A percentile compares a stretch with the other conserved stretches of the same genome.
These are phyloP conservation scores for Parochlus steinenii DNA, from an alignment of 2,888 invertebrate genomes.

Conservation along the genomic window DNA sequence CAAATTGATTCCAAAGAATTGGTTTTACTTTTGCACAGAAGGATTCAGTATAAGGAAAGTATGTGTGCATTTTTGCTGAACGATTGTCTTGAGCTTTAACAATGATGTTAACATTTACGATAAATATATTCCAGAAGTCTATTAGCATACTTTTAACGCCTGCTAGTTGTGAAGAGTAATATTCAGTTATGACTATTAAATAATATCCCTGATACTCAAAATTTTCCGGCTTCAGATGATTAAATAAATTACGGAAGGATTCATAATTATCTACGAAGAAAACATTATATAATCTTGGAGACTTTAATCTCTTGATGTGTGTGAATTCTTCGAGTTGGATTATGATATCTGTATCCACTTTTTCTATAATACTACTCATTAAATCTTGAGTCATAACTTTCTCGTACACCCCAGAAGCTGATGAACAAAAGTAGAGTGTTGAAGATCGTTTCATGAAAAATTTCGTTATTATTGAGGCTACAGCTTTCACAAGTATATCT, in stretches of 20 bases:
- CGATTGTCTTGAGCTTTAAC: not conserved
- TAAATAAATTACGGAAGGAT: slow-evolving; percentile 1
- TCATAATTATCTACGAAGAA: slow-evolving; percentile 2
- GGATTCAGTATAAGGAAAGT: not conserved
- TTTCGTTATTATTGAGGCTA: too few relatives aligned
- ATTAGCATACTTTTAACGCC: not conserved
- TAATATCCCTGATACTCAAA: slow-evolving; percentile 9
- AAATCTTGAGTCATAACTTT: too few relatives aligned
- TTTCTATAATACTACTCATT: too few relatives aligned
- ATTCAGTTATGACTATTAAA: too few relatives aligned
- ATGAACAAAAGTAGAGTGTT: too few relatives aligned
- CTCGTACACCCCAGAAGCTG: too few relatives aligned
- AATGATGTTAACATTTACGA: slow-evolving; percentile 1
- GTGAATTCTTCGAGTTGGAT: too few relatives aligned
- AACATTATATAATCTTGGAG: too few relatives aligned
- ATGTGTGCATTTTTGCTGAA: not conserved
- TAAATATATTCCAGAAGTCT: slow-evolving; percentile 5
- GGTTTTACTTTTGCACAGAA: slow-evolving; percentile 6
- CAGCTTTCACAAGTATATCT: too few relatives aligned
- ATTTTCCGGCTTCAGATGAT: not conserved
- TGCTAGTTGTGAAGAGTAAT: not conserved
- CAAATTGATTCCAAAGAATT: not conserved
- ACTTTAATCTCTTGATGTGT: too few relatives aligned
- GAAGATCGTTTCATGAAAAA: too few relatives aligned
- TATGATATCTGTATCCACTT: too few relatives aligned